Conservation (phyloP, 1,140 invertebrate genomes). For the Nixonia krombeini region DNA sequence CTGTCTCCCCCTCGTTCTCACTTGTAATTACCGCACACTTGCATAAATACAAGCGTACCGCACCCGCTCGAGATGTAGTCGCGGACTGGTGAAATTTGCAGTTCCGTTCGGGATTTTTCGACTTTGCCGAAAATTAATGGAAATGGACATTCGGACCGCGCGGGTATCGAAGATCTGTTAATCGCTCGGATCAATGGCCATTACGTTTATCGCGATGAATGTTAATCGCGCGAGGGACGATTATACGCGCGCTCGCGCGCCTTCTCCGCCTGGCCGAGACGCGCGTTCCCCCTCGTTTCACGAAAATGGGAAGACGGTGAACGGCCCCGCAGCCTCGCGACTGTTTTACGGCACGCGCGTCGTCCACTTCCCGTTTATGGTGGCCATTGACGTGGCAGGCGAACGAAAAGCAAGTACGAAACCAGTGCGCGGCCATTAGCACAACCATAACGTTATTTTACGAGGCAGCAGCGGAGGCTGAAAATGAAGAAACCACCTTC, state of each 20-base stretch:
- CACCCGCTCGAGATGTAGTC: not conserved
- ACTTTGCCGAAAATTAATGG: no score
- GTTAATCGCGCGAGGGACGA: no score
- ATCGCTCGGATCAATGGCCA: no score
- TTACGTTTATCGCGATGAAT: not conserved
- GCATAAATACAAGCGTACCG: conserved; percentile 30
- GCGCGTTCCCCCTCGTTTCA: no score
- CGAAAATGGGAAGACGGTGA: conserved; percentile 33
- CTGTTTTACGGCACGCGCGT: conserved; percentile 15
- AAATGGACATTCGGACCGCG: no score
- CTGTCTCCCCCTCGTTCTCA: conserved; percentile 34
- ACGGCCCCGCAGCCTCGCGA: conserved; percentile 18
- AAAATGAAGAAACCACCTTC: conserved; percentile 16
- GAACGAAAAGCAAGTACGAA: conserved; percentile 8
- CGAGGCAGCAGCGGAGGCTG: conserved; percentile 17
- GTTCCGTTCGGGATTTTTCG: not conserved
- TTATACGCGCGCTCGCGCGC: no score
- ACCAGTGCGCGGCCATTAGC: conserved; percentile 37
- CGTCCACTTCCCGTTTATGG: conserved; percentile 31
- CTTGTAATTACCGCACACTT: conserved; percentile 43
- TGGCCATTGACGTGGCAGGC: conserved; percentile 18
- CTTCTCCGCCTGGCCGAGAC: no score
- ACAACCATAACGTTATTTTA: conserved; percentile 40
- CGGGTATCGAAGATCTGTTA: no score
- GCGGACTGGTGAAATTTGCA: not conserved